A percentile compares a stretch with the other conserved stretches of the same genome.
Conservation (phyloP, 2,113 vertebrate species). For the Beaufortia kweichowensis region DNA sequence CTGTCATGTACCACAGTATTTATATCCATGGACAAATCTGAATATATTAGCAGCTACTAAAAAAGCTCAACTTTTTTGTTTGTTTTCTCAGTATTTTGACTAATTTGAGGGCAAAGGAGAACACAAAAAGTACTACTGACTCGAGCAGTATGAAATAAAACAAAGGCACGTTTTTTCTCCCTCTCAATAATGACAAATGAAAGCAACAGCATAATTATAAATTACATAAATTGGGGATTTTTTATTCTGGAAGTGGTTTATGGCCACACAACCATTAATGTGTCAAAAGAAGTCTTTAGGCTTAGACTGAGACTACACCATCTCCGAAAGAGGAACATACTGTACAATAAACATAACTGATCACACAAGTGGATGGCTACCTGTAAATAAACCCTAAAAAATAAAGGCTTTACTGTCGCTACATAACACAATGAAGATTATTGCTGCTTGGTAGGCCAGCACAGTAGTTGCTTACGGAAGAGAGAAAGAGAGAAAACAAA, state of each 20-base stretch:
- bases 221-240: not conserved
- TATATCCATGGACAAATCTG: not conserved
- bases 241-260: not conserved
- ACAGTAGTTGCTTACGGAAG: constrained; percentile 56
- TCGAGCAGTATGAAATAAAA: constrained; percentile 29
- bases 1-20: constrained; percentile 6
- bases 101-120: not conserved
- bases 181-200: not conserved
- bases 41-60: constrained; percentile 37
- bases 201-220: not conserved
- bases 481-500: constrained; percentile 39
- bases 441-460: constrained; percentile 69
- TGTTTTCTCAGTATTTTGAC: not conserved
- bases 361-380: constrained; percentile 9
- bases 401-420: constrained; percentile 56
- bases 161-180: constrained; percentile 31
- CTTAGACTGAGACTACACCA: not conserved
- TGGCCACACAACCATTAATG: constrained; percentile 16
- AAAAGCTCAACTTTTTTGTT: constrained; percentile 5
- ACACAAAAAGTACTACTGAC: constrained; percentile 1
- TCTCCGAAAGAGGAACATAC: not conserved
- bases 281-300: not conserved
- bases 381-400: constrained; percentile 12
- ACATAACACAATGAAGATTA: constrained; percentile 65
- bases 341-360: constrained; percentile 12